phyloP scores from a whole-genome alignment of 2,888 invertebrate species.

The Enchytraeus crypticus region DNA sequence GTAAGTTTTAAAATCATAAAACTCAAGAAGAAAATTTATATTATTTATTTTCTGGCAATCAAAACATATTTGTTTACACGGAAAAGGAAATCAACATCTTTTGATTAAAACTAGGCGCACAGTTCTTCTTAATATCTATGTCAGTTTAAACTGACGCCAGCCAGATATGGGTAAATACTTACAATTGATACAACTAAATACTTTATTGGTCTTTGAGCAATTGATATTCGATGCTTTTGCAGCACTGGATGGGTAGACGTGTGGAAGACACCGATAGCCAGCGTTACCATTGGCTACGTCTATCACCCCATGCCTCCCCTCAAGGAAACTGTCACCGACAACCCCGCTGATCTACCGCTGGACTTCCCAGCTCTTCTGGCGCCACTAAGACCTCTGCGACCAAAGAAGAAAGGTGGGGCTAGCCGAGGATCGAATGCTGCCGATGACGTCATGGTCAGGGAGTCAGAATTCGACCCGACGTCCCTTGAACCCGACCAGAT shows the following conservation, averaged over 20 bases:
- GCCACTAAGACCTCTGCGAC: conserved; percentile 21
- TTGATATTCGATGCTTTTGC: too few species aligned
- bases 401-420: conserved; percentile 3
- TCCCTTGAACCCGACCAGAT: conserved; percentile 78
- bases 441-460: conserved; percentile 17
- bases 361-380: conserved; percentile 77
- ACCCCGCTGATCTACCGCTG: conserved; percentile 66
- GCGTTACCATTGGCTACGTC: conserved; percentile 77
- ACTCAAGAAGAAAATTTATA: neutral
- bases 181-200: too few species aligned
- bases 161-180: neutral
- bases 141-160: neutral
- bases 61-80: neutral
- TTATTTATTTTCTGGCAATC: neutral
- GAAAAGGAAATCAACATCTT: neutral
- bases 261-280: conserved; percentile 89
- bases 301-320: conserved; percentile 75
- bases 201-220: too few species aligned
- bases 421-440: neutral
- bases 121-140: neutral
- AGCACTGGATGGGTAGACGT: conserved; percentile 83
- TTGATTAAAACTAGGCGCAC: neutral
- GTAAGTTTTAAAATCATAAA: neutral
- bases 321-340: neutral
- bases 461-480: conserved; percentile 71